phyloP scores from a whole-genome alignment of 2,797 vertebrate species.

The Setipinna tenuifilis region DNA sequence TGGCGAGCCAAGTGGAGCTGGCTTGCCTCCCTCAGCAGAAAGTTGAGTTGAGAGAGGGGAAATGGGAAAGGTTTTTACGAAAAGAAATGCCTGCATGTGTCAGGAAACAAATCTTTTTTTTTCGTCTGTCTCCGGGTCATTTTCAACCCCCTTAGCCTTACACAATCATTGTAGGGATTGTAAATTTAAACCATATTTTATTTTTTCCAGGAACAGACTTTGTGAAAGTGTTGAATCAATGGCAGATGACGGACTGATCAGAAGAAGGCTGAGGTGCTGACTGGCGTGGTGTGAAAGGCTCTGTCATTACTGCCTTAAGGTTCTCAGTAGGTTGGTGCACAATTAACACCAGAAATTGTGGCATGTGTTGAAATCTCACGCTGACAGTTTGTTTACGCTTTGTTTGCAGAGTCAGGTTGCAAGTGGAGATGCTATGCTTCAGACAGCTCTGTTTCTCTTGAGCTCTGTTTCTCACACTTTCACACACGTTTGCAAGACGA shows the following conservation, averaged over 20 bases:
- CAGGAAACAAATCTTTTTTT: conserved; percentile 54
- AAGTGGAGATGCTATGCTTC: conserved; percentile 32
- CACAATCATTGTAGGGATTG: not conserved
- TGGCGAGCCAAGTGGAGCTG: conserved; percentile 35
- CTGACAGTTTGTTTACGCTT: conserved; percentile 45
- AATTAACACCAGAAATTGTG: conserved; percentile 35
- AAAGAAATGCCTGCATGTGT: conserved; percentile 36
- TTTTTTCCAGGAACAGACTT: not conserved
- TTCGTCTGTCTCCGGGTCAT: conserved; percentile 36
- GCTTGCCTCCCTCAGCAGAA: conserved; percentile 48
- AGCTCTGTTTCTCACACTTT: not conserved
- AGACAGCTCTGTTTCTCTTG: not conserved
- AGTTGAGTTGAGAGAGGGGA: conserved; percentile 54
- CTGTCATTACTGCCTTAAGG: not conserved
- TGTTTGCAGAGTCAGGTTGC: conserved; percentile 32
- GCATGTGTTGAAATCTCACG: conserved; percentile 7
- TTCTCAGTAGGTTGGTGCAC: not conserved
- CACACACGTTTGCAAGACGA: not conserved
- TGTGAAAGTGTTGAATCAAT: not conserved
- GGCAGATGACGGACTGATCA: not conserved
- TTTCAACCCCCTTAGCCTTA: conserved; percentile 10
- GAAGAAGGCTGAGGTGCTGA: not conserved
- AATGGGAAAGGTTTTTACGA: conserved; percentile 42
- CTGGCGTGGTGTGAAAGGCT: not conserved
- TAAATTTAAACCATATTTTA: conserved; percentile 10